A percentile compares a stretch with the other conserved stretches of the same genome.
Evolutionary conservation across 2,797 vertebrate species (phyloP).

Genomic region (Pachyuromys duprasi): DNA sequence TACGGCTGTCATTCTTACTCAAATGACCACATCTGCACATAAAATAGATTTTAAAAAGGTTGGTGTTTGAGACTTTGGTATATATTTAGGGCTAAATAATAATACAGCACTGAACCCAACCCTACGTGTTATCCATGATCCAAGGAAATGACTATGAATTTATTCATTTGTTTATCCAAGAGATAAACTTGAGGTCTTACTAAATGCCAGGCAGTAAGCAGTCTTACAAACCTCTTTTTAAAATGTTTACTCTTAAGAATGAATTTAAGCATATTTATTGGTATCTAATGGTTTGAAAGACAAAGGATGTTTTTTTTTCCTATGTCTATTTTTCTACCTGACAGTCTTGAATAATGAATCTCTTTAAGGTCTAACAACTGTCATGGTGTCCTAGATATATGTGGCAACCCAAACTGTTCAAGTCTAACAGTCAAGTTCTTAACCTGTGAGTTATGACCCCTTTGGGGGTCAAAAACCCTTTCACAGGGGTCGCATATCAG

Average conservation of each 20-base stretch:
- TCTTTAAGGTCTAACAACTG: background rate
- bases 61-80: background rate
- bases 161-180: conserved; percentile 6
- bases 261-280: conserved; percentile 23
- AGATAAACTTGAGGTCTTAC: background rate
- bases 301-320: background rate
- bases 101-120: too few species aligned
- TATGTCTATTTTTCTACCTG: background rate
- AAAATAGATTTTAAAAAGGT: background rate
- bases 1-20: background rate
- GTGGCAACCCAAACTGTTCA: background rate
- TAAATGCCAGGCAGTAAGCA: background rate
- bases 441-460: too few species aligned
- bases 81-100: background rate
- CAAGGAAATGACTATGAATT: background rate
- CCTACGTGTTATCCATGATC: background rate
- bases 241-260: background rate
- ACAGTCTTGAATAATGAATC: background rate
- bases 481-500: too few species aligned
- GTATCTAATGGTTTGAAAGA: background rate
- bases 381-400: background rate
- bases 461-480: too few species aligned
- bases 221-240: background rate
- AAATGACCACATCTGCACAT: background rate
- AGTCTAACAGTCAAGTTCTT: background rate